Base-by-base conservation (phyloP, 2,797 vertebrate genomes). In the Peromyscus eremicus region DNA sequence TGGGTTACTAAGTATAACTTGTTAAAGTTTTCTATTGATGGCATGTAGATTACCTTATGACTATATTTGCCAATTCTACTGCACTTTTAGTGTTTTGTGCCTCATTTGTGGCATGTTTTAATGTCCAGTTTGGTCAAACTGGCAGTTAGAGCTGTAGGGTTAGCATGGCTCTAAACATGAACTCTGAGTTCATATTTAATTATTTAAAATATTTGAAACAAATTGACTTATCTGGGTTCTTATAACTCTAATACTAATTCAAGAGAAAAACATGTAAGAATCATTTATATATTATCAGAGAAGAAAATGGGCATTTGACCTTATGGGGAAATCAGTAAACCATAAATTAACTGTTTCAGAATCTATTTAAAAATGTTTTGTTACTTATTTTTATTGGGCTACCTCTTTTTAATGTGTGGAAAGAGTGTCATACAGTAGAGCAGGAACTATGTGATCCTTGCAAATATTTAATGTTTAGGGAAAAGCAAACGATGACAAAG, bases 141-240 rank as follows among this genome's bases (percentile, higher is more conserved):
- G 29, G 81, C 62, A 60, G 11, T 80, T 89, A 21, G 29, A 40
- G 19, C n/a, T 80, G 1, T 77, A 62, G 13, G 25, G 29, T 68
- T 93, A 49, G 9, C 29, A 2, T 37, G 25, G 49, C 8, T 83
- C 40, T 80, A 79, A 89, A 32, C 10, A 83, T 90, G 73, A 55
- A 79, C 84, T 80, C 82, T 91, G 43, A 89, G 79, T 96, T 94
- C 13, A 34, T 83, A 73, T 86, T 96, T 92, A 75, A 60, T 75
- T 75, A 55, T 66, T 92, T 88, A 73, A 95, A 71, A 4, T 82
- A 29, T 94, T 85, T 89, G 32, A 73, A 85, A 12, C 17, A 93
- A 70, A 77, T 83, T 3, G 21, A 86, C 60, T 73, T 79, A 62
- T 49, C 40, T 62, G 21, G 1, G 19, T 10, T 83, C 4, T 73